These are phyloP conservation scores for Leptopilina boulardi DNA, from an alignment of 1,140 invertebrate genomes.

Conservation along the genomic window DNA sequence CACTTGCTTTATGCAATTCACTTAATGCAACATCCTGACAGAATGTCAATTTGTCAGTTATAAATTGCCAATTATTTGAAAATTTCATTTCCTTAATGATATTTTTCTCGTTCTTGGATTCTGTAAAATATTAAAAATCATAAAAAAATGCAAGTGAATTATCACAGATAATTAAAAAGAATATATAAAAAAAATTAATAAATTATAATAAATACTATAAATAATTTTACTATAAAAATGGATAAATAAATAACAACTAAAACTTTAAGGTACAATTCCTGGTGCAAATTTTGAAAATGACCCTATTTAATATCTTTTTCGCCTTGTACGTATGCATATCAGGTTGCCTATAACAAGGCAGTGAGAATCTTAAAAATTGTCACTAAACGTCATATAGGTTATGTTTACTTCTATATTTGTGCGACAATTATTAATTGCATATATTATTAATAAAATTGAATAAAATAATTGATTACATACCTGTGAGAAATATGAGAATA, in stretches of 20 bases:
- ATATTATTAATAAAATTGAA: not conserved
- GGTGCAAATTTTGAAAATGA: too few species aligned
- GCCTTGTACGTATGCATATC: not conserved
- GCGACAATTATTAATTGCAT: not conserved
- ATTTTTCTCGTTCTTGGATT: not conserved
- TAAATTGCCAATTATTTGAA: not conserved
- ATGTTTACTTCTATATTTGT: not conserved
- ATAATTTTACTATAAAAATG: too few species aligned
- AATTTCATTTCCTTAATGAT: not conserved
- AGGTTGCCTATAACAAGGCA: not conserved
- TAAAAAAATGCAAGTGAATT: too few species aligned
- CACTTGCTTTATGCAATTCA: slow-evolving; percentile 6
- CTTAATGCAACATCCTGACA: not conserved
- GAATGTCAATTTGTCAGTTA: not conserved
- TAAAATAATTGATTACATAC: not conserved
- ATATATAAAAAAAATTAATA: too few species aligned
- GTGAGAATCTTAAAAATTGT: too few species aligned
- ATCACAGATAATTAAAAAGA: too few species aligned
- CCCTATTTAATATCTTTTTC: not conserved
- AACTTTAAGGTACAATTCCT: too few species aligned
- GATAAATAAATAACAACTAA: too few species aligned
- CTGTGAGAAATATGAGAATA: not conserved
- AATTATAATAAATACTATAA: too few species aligned
- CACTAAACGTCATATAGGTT: not conserved
- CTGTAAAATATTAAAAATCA: too few species aligned